Conservation (phyloP, 2,113 vertebrate genomes). For the Puffinus mauretanicus region DNA sequence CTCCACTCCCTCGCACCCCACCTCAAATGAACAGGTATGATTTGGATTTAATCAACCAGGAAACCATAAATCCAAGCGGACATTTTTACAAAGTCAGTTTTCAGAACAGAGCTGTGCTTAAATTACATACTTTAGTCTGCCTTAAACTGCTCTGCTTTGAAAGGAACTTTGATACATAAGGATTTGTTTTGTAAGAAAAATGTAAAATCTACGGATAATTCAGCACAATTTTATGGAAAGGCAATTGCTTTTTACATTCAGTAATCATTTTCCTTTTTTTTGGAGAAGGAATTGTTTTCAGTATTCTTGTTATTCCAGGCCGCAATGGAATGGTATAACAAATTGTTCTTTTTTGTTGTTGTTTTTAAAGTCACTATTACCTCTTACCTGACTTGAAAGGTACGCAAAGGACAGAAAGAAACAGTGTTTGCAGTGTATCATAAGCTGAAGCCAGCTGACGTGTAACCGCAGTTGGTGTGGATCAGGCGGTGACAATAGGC, state of each 20-base stretch:
- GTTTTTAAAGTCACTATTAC: background rate
- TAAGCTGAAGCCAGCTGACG: background rate
- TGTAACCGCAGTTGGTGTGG: background rate
- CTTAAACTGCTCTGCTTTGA: background rate
- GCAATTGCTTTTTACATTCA: background rate
- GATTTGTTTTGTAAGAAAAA: background rate
- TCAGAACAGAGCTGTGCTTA: background rate
- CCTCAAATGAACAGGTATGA: background rate
- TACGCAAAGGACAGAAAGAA: background rate
- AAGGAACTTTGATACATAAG: background rate
- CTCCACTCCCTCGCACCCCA: fast-evolving
- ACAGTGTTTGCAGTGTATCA: background rate
- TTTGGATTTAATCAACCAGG: background rate
- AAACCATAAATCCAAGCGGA: background rate
- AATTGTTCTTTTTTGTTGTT: background rate
- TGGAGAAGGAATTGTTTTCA: background rate
- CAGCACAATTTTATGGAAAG: background rate
- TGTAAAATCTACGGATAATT: background rate
- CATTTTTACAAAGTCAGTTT: background rate
- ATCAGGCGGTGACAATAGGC: background rate
- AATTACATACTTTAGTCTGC: background rate
- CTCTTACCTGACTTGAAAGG: background rate
- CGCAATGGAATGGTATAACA: background rate
- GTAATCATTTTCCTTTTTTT: background rate
- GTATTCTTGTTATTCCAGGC: background rate